These are phyloP conservation scores for Macroteleia sp. DNA, from an alignment of 2,888 invertebrate species.

Conservation along the genomic window DNA sequence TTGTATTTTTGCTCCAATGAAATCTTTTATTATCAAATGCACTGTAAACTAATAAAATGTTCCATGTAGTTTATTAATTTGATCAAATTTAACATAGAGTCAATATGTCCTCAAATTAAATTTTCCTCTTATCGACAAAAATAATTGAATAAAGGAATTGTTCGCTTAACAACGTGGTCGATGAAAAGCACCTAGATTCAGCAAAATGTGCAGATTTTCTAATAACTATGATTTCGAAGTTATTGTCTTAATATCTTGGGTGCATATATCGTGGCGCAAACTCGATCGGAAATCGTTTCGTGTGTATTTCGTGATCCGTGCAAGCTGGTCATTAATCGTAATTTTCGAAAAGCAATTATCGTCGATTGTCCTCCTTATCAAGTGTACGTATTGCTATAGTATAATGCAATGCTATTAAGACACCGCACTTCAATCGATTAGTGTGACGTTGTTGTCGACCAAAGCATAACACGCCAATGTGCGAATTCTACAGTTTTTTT, in stretches of 20 bases:
- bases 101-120: too few species aligned
- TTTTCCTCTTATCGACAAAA: too few species aligned
- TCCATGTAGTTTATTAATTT: too few species aligned
- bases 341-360: conserved; percentile 62
- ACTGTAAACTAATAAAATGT: too few species aligned
- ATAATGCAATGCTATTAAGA: conserved; percentile 58
- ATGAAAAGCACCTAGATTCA: too few species aligned
- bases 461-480: too few species aligned
- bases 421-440: conserved; percentile 53
- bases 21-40: too few species aligned
- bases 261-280: conserved; percentile 21
- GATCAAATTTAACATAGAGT: too few species aligned
- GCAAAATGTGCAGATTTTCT: conserved; percentile 13
- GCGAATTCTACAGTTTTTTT: too few species aligned
- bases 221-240: conserved; percentile 17
- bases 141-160: too few species aligned
- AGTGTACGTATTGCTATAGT: conserved; percentile 45
- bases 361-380: conserved; percentile 57
- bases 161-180: too few species aligned
- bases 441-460: conserved; percentile 24
- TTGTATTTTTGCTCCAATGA: too few species aligned
- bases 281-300: conserved; percentile 43
- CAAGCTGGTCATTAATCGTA: conserved; percentile 56
- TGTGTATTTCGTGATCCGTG: conserved; percentile 51
- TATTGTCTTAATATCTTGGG: conserved; percentile 47